These are phyloP conservation scores for Flexamia atlantica DNA, from an alignment of 2,888 invertebrate genomes.

Conservation along the genomic window DNA sequence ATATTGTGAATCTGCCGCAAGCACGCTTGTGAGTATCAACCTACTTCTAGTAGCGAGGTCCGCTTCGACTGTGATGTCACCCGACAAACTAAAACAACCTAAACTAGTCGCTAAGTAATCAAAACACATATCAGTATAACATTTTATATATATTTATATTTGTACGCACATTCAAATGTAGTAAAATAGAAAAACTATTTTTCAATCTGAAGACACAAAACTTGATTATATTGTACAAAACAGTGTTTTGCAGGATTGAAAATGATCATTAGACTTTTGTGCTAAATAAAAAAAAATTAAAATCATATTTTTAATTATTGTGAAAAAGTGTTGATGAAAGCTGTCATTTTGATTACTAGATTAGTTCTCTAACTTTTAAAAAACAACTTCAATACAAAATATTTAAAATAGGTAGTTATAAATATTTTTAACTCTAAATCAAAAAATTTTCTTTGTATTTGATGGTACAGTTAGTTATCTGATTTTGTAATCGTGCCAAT, in stretches of 20 bases:
- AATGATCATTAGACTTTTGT: neutral
- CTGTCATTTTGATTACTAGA: too few relatives aligned
- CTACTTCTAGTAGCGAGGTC: conserved; percentile 42
- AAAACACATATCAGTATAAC: conserved; percentile 57
- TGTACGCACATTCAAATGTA: conserved; percentile 57
- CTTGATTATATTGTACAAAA: conserved; percentile 55
- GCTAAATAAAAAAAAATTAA: too few relatives aligned
- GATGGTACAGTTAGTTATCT: too few relatives aligned
- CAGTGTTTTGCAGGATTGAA: conserved; percentile 5
- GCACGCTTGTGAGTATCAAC: conserved; percentile 10
- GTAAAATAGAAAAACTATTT: conserved; percentile 59
- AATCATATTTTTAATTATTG: too few relatives aligned
- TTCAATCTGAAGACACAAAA: conserved; percentile 51
- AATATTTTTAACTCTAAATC: too few relatives aligned
- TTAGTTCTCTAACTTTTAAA: too few relatives aligned
- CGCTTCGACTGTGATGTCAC: conserved; percentile 31
- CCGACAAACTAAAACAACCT: conserved; percentile 51
- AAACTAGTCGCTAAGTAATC: conserved; percentile 55
- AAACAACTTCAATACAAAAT: too few relatives aligned
- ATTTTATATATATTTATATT: conserved; percentile 56
- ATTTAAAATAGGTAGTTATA: too few relatives aligned
- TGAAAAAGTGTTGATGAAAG: too few relatives aligned
- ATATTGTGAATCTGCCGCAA: neutral
- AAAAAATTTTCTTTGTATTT: too few relatives aligned
- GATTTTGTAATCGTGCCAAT: too few relatives aligned